These are phyloP conservation scores for Acipenser oxyrinchus DNA, from an alignment of 2,797 vertebrate genomes.

Conservation along the genomic window DNA sequence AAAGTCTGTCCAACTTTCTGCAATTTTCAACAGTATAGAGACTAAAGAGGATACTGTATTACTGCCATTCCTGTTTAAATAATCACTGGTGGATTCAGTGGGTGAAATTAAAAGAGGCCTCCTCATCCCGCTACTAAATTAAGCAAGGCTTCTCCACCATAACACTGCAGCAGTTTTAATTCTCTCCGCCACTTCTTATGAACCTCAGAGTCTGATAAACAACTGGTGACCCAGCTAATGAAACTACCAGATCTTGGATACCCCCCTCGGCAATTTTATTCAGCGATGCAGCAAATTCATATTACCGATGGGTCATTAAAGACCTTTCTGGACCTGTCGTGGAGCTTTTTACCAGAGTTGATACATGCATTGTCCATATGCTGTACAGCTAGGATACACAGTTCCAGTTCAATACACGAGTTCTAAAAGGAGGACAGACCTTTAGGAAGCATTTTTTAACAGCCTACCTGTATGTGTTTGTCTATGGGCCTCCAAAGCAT, in stretches of 20 bases:
- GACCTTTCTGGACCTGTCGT: too few species aligned
- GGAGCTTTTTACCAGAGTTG: too few species aligned
- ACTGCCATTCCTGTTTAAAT: too few species aligned
- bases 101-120: constrained; percentile 47
- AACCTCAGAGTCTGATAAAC: constrained; percentile 6
- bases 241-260: not conserved
- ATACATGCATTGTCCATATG: too few species aligned
- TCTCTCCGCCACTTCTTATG: constrained; percentile 1
- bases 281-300: not conserved
- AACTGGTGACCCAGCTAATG: not conserved
- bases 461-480: constrained; percentile 87
- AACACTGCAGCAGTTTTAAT: not conserved
- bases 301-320: too few species aligned
- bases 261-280: not conserved
- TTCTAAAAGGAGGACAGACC: too few species aligned
- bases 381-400: too few species aligned
- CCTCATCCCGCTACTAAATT: constrained; percentile 52
- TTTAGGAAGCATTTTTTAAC: constrained; percentile 35
- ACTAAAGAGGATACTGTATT: too few species aligned
- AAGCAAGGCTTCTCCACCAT: constrained; percentile 26
- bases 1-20: too few species aligned
- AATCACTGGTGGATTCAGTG: not conserved
- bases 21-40: too few species aligned
- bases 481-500: constrained; percentile 87
- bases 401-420: too few species aligned